Percentiles rank a stretch among this genome's conserved stretches.
Conservation (phyloP, 2,888 invertebrate species). For the Drosophila acutilabella region DNA sequence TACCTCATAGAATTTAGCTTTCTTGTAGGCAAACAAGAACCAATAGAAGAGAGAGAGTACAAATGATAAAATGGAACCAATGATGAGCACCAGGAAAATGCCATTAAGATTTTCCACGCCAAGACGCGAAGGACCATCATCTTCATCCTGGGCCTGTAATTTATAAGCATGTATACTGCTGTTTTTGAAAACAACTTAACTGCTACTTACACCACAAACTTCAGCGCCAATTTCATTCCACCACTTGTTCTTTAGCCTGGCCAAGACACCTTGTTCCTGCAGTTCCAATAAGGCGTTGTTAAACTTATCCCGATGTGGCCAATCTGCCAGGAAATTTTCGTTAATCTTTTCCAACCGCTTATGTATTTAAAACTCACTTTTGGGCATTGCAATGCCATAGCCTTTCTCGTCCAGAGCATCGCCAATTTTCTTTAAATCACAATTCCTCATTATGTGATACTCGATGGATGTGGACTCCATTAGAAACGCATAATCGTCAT, state of each 20-base stretch:
- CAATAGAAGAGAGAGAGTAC: slow-evolving; percentile 78
- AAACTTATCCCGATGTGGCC: slow-evolving; percentile 89
- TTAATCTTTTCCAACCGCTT: too few species aligned
- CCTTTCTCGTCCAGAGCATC: slow-evolving; percentile 89
- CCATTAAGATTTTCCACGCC: slow-evolving; percentile 88
- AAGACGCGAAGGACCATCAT: slow-evolving; percentile 83
- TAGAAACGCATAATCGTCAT: slow-evolving; percentile 89
- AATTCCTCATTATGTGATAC: slow-evolving; percentile 88
- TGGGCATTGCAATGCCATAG: slow-evolving; percentile 90
- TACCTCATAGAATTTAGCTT: slow-evolving; percentile 82
- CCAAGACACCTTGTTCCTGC: slow-evolving; percentile 93
- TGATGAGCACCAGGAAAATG: slow-evolving; percentile 87
- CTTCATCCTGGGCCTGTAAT: background rate
- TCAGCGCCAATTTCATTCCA: slow-evolving; percentile 94
- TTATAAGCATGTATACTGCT: slow-evolving; percentile 4
- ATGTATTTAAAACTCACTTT: slow-evolving; percentile 85
- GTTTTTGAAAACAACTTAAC: slow-evolving; percentile 37
- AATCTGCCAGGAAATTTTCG: slow-evolving; percentile 71
- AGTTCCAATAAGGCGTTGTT: slow-evolving; percentile 93
- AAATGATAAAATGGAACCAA: slow-evolving; percentile 84
- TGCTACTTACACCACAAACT: slow-evolving; percentile 87
- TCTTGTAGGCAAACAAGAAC: slow-evolving; percentile 76
- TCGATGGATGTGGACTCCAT: slow-evolving; percentile 93
- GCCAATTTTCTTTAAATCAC: slow-evolving; percentile 88
- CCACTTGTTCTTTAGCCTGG: slow-evolving; percentile 93